A percentile compares a stretch with the other conserved stretches of the same genome.
Conservation (phyloP, 2,888 invertebrate species). For the Caenorhabditis angaria region DNA sequence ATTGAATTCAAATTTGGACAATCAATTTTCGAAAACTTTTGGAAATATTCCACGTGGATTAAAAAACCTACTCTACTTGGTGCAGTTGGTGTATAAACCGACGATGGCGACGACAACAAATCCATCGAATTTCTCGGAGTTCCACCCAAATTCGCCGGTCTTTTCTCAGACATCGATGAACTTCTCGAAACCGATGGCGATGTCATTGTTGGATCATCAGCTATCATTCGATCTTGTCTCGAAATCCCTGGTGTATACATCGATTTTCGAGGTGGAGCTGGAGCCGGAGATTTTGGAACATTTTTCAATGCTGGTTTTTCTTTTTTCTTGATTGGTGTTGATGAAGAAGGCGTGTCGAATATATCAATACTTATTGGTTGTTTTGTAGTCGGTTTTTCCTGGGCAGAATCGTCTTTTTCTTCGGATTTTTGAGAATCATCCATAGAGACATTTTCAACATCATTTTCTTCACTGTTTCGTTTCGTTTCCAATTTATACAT, state of each 20-base stretch:
- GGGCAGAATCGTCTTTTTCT: conserved; percentile 9
- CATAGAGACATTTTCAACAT: conserved; percentile 13
- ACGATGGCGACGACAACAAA: neutral
- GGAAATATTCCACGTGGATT: neutral
- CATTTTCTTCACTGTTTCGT: conserved; percentile 19
- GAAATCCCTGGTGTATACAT: conserved; percentile 26
- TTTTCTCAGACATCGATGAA: conserved; percentile 21
- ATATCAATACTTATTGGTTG: conserved; percentile 30
- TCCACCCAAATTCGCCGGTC: conserved; percentile 4
- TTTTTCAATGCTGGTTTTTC: conserved; percentile 3
- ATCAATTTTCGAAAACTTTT: neutral
- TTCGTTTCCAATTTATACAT: conserved; percentile 49
- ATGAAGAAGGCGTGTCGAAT: conserved; percentile 13
- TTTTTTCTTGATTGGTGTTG: conserved; percentile 4
- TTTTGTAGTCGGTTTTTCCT: neutral
- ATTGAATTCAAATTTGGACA: too few relatives aligned
- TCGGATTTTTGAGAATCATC: conserved; percentile 12
- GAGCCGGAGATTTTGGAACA: neutral
- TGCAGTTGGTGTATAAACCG: conserved; percentile 22
- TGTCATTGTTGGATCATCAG: conserved; percentile 11
- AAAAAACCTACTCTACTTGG: conserved; percentile 4
- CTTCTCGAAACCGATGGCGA: conserved; percentile 14
- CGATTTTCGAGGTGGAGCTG: conserved; percentile 4
- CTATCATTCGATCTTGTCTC: conserved; percentile 36
- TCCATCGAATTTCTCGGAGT: conserved; percentile 15